Conservation (phyloP, 2,797 vertebrate species). For the Anableps anableps region DNA sequence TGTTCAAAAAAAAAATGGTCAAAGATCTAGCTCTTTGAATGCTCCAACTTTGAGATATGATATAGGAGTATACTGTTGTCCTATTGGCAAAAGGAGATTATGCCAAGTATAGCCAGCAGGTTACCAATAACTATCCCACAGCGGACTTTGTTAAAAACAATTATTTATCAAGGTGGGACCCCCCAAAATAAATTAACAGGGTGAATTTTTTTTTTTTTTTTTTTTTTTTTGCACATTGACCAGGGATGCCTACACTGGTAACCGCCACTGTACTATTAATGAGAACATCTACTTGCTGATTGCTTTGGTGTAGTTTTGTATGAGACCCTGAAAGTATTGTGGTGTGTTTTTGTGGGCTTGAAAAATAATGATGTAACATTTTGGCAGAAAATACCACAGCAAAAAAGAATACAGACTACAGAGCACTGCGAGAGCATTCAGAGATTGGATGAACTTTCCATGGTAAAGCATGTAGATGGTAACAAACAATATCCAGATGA, state of each 20-base stretch:
- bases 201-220: too few species aligned
- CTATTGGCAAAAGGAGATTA: too few species aligned
- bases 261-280: neutral
- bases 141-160: too few species aligned
- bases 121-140: too few species aligned
- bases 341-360: slow-evolving; percentile 83
- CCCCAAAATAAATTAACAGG: too few species aligned
- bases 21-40: too few species aligned
- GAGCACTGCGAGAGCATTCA: slow-evolving; percentile 67
- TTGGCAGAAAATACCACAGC: slow-evolving; percentile 85
- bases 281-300: slow-evolving; percentile 65
- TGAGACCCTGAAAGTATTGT: slow-evolving; percentile 87
- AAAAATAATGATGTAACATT: slow-evolving; percentile 84
- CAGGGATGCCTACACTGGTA: too few species aligned
- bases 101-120: too few species aligned
- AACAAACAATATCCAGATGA: slow-evolving; percentile 79
- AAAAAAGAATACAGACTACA: slow-evolving; percentile 78
- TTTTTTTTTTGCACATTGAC: too few species aligned
- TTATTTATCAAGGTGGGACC: neutral
- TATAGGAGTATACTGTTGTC: too few species aligned
- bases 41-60: too few species aligned
- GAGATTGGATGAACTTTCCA: slow-evolving; percentile 60
- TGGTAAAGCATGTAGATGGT: slow-evolving; percentile 61
- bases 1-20: too few species aligned
- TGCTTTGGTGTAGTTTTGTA: slow-evolving; percentile 85